Conservation (phyloP, 2,888 invertebrate species). For the Drosophila colorata region DNA sequence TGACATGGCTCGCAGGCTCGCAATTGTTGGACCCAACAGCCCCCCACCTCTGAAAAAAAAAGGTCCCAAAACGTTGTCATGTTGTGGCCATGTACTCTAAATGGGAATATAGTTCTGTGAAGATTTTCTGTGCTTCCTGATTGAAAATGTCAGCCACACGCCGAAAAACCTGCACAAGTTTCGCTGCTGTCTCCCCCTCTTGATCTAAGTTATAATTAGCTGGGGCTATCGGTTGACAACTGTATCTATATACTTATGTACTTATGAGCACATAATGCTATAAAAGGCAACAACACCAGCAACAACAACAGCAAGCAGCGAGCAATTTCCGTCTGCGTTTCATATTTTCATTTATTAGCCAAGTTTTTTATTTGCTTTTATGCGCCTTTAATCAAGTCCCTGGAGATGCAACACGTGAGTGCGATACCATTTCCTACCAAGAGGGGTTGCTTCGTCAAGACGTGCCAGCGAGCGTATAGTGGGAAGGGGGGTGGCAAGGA, state of each 20-base stretch:
- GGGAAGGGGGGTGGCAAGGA: neutral
- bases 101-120: conserved; percentile 38
- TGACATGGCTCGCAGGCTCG: conserved; percentile 68
- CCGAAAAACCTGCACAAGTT: conserved; percentile 35
- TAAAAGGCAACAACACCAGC: conserved; percentile 27
- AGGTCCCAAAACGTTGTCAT: conserved; percentile 28
- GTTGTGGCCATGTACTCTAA: conserved; percentile 16
- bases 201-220: conserved; percentile 63
- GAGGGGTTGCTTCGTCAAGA: conserved; percentile 36
- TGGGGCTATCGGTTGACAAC: conserved; percentile 47
- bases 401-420: conserved; percentile 83
- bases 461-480: conserved; percentile 15
- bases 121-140: conserved; percentile 46
- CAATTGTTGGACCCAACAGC: conserved; percentile 37
- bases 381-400: conserved; percentile 82
- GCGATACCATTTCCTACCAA: conserved; percentile 48
- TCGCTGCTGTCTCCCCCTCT: neutral
- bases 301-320: neutral
- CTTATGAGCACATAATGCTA: conserved; percentile 42
- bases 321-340: conserved; percentile 55
- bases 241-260: conserved; percentile 22
- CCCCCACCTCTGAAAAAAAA: neutral
- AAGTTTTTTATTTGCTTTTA: conserved; percentile 77
- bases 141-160: conserved; percentile 75
- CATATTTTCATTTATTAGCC: conserved; percentile 80